These are phyloP conservation scores for Astyanax mexicanus DNA, from an alignment of 2,797 vertebrate genomes.

Conservation along the genomic window DNA sequence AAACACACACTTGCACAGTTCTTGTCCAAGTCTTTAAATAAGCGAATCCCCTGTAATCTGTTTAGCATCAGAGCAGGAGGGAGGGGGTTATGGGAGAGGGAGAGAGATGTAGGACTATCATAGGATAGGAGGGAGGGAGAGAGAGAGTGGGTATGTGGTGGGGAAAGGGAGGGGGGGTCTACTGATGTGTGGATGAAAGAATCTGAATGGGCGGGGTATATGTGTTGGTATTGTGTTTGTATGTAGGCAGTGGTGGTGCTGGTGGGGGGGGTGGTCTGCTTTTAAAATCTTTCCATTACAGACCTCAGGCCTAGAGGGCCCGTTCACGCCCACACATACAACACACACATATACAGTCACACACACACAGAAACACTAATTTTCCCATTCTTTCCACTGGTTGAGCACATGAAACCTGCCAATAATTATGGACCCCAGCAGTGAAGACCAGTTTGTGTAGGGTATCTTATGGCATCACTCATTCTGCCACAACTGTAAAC, in stretches of 20 bases:
- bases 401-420: slow-evolving; percentile 83
- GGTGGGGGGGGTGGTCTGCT: slow-evolving; percentile 64
- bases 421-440: slow-evolving; percentile 81
- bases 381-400: slow-evolving; percentile 80
- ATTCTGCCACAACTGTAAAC: not conserved
- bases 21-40: slow-evolving; percentile 76
- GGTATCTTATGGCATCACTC: not conserved
- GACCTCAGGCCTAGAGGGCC: slow-evolving; percentile 71
- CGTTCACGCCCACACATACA: slow-evolving; percentile 6
- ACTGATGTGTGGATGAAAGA: slow-evolving; percentile 7
- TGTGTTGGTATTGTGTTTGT: slow-evolving; percentile 2
- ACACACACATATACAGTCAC: slow-evolving; percentile 34
- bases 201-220: slow-evolving; percentile 21
- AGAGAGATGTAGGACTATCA: not conserved
- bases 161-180: slow-evolving; percentile 40
- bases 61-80: slow-evolving; percentile 69
- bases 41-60: slow-evolving; percentile 79
- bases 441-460: slow-evolving; percentile 19
- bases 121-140: slow-evolving; percentile 47
- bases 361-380: slow-evolving; percentile 63
- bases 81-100: slow-evolving; percentile 26
- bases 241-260: slow-evolving; percentile 35
- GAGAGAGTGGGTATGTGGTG: too few relatives aligned
- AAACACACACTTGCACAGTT: slow-evolving; percentile 54
- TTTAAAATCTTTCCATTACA: slow-evolving; percentile 89